Percentiles rank a stretch among this genome's conserved stretches.
Evolutionary conservation across 1,140 invertebrate species (phyloP).

Genomic region (Leptopilina boulardi): DNA sequence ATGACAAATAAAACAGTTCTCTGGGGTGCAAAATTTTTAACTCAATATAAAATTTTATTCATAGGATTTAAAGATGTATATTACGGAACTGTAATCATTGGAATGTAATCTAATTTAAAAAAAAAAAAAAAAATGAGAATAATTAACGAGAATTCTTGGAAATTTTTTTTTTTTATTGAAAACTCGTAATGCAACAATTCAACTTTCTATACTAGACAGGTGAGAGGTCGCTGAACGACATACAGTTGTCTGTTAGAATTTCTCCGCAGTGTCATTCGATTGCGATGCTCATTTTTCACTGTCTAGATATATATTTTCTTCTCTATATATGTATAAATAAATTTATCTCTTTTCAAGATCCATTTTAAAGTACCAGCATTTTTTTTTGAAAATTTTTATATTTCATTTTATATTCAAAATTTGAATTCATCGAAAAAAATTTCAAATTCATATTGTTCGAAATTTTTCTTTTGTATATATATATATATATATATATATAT

Average conservation of each 20-base stretch:
- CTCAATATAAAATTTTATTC: too few species aligned
- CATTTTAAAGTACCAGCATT: background rate
- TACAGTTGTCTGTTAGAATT: conserved; percentile 13
- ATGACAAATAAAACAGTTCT: too few species aligned
- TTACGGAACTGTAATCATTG: background rate
- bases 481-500: too few species aligned
- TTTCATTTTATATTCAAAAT: background rate
- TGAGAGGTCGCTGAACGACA: conserved; percentile 27
- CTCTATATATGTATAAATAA: too few species aligned
- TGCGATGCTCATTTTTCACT: conserved; percentile 5
- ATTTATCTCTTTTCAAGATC: background rate
- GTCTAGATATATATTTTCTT: background rate
- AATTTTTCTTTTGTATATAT: too few species aligned
- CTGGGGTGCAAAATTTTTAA: too few species aligned
- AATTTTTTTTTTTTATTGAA: conserved; percentile 2
- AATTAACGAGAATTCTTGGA: background rate
- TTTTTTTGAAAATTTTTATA: background rate
- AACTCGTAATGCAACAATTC: conserved; percentile 16
- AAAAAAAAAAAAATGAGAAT: too few species aligned
- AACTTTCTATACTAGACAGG: conserved; percentile 5
- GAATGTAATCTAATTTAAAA: background rate
- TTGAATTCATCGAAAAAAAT: too few species aligned
- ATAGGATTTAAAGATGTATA: background rate
- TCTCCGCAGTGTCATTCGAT: conserved; percentile 21
- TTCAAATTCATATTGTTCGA: too few species aligned